A percentile compares a stretch with the other conserved stretches of the same genome.
Evolutionary conservation across 2,888 invertebrate genomes (phyloP).

Genomic region (Tanytarsus gracilentus): DNA sequence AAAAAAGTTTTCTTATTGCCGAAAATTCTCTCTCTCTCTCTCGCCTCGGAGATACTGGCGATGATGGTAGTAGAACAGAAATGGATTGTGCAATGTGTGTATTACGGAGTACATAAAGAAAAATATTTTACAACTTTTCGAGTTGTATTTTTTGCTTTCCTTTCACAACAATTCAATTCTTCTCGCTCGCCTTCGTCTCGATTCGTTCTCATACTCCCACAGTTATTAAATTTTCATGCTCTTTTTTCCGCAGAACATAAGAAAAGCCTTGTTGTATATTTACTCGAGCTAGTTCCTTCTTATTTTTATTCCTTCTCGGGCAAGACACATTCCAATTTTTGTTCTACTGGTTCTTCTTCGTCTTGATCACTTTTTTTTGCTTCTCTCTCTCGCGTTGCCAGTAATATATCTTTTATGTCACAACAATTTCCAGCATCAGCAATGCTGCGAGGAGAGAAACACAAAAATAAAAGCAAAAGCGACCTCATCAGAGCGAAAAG

Average conservation of each 20-base stretch:
- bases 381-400: background rate
- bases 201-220: background rate
- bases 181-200: background rate
- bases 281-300: too few relatives aligned
- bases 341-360: background rate
- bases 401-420: background rate
- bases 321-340: background rate
- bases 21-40: background rate
- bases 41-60: background rate
- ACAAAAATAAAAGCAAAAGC: background rate
- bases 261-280: background rate
- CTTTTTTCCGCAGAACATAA: background rate
- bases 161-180: conserved; percentile 1
- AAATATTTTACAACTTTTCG: background rate
- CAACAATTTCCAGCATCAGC: background rate
- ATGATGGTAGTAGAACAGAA: background rate
- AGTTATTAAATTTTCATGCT: conserved; percentile 23
- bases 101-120: too few relatives aligned
- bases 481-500: background rate
- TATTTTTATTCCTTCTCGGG: background rate
- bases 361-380: background rate
- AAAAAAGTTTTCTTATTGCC: background rate
- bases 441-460: background rate
- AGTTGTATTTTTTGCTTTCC: background rate
- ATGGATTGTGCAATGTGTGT: too few relatives aligned